phyloP scores from a whole-genome alignment of 2,888 invertebrate genomes.

The Therioaphis trifolii region DNA sequence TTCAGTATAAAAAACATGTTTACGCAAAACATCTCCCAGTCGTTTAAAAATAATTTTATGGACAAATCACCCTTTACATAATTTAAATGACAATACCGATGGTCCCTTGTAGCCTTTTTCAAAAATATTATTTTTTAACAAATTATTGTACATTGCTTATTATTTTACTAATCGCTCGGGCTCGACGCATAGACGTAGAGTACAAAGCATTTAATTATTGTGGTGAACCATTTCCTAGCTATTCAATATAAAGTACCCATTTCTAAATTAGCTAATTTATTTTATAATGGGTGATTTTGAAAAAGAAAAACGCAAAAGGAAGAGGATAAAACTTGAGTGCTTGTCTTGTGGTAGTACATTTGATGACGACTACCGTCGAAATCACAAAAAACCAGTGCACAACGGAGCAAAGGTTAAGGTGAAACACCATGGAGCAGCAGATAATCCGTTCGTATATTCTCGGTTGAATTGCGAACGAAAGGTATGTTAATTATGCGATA shows the following conservation, averaged over 20 bases:
- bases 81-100: too few relatives aligned
- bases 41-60: too few relatives aligned
- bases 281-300: conserved; percentile 16
- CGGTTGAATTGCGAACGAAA: conserved; percentile 24
- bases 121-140: too few relatives aligned
- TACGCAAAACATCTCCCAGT: too few relatives aligned
- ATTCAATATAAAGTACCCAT: not conserved
- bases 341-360: conserved; percentile 37
- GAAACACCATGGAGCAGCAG: conserved; percentile 23
- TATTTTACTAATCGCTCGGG: conserved; percentile 3
- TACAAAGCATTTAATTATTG: not conserved
- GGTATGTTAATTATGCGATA: conserved; percentile 1
- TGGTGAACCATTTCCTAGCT: conserved; percentile 1
- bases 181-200: not conserved
- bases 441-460: conserved; percentile 26
- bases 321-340: conserved; percentile 27
- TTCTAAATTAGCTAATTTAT: conserved; percentile 1
- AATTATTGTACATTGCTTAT: not conserved
- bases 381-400: conserved; percentile 19
- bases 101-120: too few relatives aligned
- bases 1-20: too few relatives aligned
- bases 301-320: conserved; percentile 11
- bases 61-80: too few relatives aligned
- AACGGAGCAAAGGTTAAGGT: conserved; percentile 11
- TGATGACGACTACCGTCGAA: conserved; percentile 24